Base-by-base conservation (phyloP, 2,888 invertebrate genomes). In the Yponomeuta malinellus region DNA sequence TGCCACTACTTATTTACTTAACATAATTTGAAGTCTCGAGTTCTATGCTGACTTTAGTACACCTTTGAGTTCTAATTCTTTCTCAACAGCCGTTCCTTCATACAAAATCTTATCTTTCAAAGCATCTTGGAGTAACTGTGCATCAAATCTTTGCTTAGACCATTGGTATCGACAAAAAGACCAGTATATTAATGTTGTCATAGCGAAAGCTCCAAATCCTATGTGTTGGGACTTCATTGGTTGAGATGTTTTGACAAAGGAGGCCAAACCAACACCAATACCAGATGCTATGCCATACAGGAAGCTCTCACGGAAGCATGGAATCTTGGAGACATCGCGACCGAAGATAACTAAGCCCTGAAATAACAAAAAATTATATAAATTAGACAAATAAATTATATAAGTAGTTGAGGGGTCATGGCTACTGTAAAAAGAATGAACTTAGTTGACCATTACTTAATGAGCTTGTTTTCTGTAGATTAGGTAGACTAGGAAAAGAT, bases 221-320 rank as follows among this genome's bases (percentile, higher is more conserved):
- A 95, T 88, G 79, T 96, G 94, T 48, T 94, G 93, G 0, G 96
- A 93, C 10, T 93, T 79, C 77, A 90, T 85, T 5, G 95, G 88
- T 76, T 93, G 94, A 74, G 97, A 97, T 12, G 96, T 96, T 75
- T 95, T 94, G 80, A 97, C 86, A 84, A 97, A 97, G 73, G 94
- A 89, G 6, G 92, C 86, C 71, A 96, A 78, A 12, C 96, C 97
- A 73, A 90, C 82, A 4, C 93, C 94, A 37, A 97, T 78, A 69
- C 97, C 97, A 67, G 95, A 93, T 70, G 93, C 85, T 70, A 96
- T 94, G 10, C 97, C 96, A 84, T 95, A 95, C 0, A 97, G 81
- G 79, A 96, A 95, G 81, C 96, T 96, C 78, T 94, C 94, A 73
- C 96, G 93, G 83, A 96, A 97, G 84, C 97, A 97, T 0, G 96